Evolutionary conservation across 2,888 invertebrate species (phyloP).

Genomic region (Tribolium freemani): DNA sequence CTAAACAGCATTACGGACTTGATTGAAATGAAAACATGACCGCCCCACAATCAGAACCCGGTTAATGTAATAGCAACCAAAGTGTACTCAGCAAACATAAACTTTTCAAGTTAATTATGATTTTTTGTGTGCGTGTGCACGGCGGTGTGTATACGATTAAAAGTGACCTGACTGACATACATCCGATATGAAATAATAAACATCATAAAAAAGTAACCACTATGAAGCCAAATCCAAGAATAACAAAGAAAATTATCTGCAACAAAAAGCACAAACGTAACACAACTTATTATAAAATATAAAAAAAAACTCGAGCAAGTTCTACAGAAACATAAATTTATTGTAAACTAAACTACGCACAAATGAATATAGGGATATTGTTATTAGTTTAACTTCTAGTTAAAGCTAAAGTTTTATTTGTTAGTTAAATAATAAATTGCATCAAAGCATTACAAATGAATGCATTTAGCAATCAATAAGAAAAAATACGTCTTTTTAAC

Average conservation of each 20-base stretch:
- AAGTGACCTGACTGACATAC: slow-evolving; percentile 2
- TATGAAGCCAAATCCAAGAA: neutral
- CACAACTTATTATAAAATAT: too few species aligned
- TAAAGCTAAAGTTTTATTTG: too few species aligned
- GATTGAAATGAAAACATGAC: slow-evolving; percentile 52
- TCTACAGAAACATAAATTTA: too few species aligned
- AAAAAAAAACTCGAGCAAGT: too few species aligned
- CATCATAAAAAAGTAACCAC: neutral
- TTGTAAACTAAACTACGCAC: too few species aligned
- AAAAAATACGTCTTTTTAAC: too few species aligned
- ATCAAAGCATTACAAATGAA: too few species aligned
- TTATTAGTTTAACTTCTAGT: too few species aligned
- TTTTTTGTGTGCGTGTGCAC: slow-evolving; percentile 24
- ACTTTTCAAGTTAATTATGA: slow-evolving; percentile 25
- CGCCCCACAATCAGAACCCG: slow-evolving; percentile 34
- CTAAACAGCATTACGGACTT: slow-evolving; percentile 47
- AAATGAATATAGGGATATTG: too few species aligned
- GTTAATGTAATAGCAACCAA: slow-evolving; percentile 39
- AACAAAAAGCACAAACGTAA: neutral
- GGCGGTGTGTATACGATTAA: slow-evolving; percentile 4
- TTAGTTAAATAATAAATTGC: too few species aligned
- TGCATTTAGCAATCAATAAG: too few species aligned
- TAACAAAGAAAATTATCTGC: neutral
- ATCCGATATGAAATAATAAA: neutral
- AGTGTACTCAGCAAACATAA: slow-evolving; percentile 17